Conservation (phyloP, 2,797 vertebrate species). For the Acanthopagrus latus region DNA sequence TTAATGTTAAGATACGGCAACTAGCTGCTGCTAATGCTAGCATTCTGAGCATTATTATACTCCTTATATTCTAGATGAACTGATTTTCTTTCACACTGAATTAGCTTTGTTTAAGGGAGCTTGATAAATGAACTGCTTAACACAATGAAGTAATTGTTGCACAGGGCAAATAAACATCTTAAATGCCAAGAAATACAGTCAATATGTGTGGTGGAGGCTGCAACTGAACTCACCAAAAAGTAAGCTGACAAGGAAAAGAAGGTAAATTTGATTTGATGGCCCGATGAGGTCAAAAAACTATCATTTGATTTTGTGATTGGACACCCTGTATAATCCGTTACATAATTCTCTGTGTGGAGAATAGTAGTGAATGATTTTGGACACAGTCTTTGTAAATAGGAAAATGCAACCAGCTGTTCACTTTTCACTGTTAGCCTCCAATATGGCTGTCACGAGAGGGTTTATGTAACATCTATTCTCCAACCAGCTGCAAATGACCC, state of each 20-base stretch:
- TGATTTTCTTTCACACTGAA: too few relatives aligned
- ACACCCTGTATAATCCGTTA: neutral
- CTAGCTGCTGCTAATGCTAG: neutral
- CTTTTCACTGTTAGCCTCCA: constrained; percentile 3
- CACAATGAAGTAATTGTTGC: too few relatives aligned
- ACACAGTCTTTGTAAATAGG: constrained; percentile 23
- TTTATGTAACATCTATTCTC: constrained; percentile 29
- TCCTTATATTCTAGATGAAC: neutral
- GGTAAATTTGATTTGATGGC: neutral
- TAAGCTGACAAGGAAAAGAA: fast-evolving
- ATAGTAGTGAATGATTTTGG: neutral
- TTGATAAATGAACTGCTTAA: too few relatives aligned
- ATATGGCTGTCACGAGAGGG: neutral
- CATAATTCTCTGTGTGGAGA: neutral
- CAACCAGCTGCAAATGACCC: constrained; percentile 28
- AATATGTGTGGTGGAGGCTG: too few relatives aligned
- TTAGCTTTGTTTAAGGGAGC: too few relatives aligned
- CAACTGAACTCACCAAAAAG: too few relatives aligned
- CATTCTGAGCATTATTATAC: neutral
- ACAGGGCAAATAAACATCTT: too few relatives aligned
- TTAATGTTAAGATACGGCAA: neutral
- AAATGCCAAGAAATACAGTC: too few relatives aligned
- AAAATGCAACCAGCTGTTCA: constrained; percentile 44
- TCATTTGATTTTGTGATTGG: neutral
- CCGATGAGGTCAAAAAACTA: neutral